These are phyloP conservation scores for Lasius fuliginosus DNA, from an alignment of 2,888 invertebrate species.

Conservation along the genomic window DNA sequence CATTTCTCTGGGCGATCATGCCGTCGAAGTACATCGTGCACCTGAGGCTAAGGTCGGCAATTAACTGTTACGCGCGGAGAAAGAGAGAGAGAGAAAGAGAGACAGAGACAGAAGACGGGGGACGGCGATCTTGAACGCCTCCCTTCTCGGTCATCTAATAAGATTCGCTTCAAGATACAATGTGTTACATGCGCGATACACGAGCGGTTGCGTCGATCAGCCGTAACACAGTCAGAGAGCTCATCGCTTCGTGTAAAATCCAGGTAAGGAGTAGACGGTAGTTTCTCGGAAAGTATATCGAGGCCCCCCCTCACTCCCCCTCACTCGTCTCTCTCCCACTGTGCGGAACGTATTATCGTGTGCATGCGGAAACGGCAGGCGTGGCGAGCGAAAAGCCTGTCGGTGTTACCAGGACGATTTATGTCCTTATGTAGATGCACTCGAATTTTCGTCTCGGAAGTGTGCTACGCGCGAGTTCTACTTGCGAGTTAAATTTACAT, in stretches of 20 bases:
- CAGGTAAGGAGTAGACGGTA: constrained; percentile 29
- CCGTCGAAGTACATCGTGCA: constrained; percentile 52
- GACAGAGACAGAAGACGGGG: not conserved
- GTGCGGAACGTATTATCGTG: constrained; percentile 43
- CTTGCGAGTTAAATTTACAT: not conserved
- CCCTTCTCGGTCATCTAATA: constrained; percentile 51
- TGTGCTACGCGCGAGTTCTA: not conserved
- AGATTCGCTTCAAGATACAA: constrained; percentile 56
- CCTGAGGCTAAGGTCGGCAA: constrained; percentile 55
- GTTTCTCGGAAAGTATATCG: constrained; percentile 52
- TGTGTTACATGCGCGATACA: constrained; percentile 49
- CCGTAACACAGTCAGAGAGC: constrained; percentile 35
- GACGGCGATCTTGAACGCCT: constrained; percentile 45
- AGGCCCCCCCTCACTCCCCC: too few species aligned
- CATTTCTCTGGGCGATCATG: constrained; percentile 51
- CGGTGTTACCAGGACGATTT: constrained; percentile 28
- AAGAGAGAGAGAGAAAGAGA: not conserved
- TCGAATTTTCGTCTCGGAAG: constrained; percentile 22
- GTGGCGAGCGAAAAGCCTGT: constrained; percentile 45
- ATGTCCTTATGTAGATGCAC: constrained; percentile 33
- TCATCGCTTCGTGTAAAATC: constrained; percentile 39
- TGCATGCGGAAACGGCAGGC: constrained; percentile 49
- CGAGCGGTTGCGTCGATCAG: constrained; percentile 41
- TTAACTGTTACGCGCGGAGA: constrained; percentile 51
- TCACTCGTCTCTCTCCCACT: not conserved